phyloP scores from a whole-genome alignment of 2,113 vertebrate genomes.

The Triplophysa tibetana region DNA sequence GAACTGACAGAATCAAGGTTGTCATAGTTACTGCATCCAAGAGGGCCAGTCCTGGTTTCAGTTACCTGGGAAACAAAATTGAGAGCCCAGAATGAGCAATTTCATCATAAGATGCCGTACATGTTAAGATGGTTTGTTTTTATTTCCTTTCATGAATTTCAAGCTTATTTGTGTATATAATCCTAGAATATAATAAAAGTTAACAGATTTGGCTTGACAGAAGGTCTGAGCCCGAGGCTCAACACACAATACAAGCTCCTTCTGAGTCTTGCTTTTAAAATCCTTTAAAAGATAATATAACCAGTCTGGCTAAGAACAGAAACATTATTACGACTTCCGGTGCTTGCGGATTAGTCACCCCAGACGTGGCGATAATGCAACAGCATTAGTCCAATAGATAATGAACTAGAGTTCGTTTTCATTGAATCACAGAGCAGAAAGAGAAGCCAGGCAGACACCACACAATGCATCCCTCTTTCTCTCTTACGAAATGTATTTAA shows the following conservation, averaged over 20 bases:
- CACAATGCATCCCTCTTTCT: conserved; percentile 19
- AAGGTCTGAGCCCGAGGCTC: too few relatives aligned
- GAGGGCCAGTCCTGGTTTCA: conserved; percentile 94
- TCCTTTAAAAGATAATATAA: background rate
- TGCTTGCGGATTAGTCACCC: conserved; percentile 14
- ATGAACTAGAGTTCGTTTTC: conserved; percentile 21
- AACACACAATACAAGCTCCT: too few relatives aligned
- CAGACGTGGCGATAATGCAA: conserved; percentile 18
- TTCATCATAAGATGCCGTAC: background rate
- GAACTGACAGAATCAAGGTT: conserved; percentile 99
- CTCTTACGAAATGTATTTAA: conserved; percentile 37
- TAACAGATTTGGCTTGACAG: too few relatives aligned
- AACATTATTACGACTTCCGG: conserved; percentile 26
- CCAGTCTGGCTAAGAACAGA: background rate
- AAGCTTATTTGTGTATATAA: too few relatives aligned
- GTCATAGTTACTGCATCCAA: conserved; percentile 99
- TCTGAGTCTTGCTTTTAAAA: too few relatives aligned
- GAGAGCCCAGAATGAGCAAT: conserved; percentile 26
- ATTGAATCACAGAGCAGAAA: conserved; percentile 16
- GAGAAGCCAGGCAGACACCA: conserved; percentile 25
- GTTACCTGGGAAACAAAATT: conserved; percentile 85
- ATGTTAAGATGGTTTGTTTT: background rate
- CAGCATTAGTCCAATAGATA: conserved; percentile 12
- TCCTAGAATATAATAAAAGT: background rate
- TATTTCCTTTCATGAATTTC: background rate